A percentile compares a stretch with the other conserved stretches of the same genome.
phyloP scores from a whole-genome alignment of 2,888 invertebrate species.

The Adela reaumurella region DNA sequence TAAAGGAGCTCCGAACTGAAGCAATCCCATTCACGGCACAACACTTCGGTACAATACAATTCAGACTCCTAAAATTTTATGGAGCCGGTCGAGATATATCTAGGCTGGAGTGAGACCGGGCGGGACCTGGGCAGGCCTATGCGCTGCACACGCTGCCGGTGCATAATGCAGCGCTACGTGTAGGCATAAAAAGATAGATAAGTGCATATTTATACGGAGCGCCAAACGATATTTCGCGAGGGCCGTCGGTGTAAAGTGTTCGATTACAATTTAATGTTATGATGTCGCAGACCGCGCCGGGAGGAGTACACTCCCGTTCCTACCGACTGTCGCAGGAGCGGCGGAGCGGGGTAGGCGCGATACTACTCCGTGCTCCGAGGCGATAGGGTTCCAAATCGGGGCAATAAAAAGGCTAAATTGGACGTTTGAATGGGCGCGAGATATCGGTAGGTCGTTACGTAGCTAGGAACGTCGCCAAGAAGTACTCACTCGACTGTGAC shows the following conservation, averaged over 20 bases:
- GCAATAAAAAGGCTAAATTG: background rate
- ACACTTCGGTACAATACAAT: background rate
- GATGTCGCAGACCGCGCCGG: conserved; percentile 19
- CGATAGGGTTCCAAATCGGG: background rate
- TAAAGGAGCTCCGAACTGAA: background rate
- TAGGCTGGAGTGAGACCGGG: too few relatives aligned
- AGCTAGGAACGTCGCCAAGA: conserved; percentile 27
- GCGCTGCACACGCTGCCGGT: conserved; percentile 8
- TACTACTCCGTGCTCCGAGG: conserved; percentile 12
- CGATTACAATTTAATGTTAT: conserved; percentile 56
- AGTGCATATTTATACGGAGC: conserved; percentile 53
- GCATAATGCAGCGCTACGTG: conserved; percentile 51
- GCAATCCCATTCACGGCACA: background rate
- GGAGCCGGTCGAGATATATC: background rate
- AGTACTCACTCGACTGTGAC: conserved; percentile 19
- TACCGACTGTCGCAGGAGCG: conserved; percentile 16
- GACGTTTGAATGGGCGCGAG: background rate
- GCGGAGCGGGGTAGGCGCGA: conserved; percentile 7
- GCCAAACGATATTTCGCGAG: conserved; percentile 43
- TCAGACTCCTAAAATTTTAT: conserved; percentile 45
- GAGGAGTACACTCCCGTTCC: background rate
- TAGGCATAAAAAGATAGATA: conserved; percentile 51
- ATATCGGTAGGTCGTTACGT: conserved; percentile 29
- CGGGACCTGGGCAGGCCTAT: conserved; percentile 16
- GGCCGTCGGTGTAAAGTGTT: conserved; percentile 50